Evolutionary conservation across 2,888 invertebrate genomes (phyloP).

Genomic region (Drosophila maculinotata): DNA sequence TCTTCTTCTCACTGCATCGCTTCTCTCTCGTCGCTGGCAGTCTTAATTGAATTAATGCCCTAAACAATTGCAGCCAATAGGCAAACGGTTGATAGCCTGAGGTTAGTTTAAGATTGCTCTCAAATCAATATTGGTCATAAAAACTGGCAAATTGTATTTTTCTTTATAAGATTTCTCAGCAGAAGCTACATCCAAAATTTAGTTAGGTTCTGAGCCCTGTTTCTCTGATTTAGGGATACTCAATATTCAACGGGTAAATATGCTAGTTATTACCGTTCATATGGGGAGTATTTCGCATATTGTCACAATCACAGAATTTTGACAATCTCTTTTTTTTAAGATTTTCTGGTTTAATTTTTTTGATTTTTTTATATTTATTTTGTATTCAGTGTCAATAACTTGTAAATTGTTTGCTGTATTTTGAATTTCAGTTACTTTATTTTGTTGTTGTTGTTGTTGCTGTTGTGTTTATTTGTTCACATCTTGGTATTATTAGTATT

Average conservation of each 20-base stretch:
- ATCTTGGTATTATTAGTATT: conserved; percentile 34
- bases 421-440: conserved; percentile 48
- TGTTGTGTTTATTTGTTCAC: too few species aligned
- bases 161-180: too few species aligned
- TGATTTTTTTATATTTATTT: conserved; percentile 2
- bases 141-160: too few species aligned
- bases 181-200: too few species aligned
- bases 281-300: background rate
- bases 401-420: conserved; percentile 55
- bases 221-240: too few species aligned
- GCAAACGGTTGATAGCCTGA: conserved; percentile 5
- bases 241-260: too few species aligned
- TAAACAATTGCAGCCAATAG: conserved; percentile 28
- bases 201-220: too few species aligned
- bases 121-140: too few species aligned
- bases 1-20: conserved; percentile 8
- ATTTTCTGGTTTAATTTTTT: conserved; percentile 11
- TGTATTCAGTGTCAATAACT: conserved; percentile 73
- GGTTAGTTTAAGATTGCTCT: too few species aligned
- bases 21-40: background rate
- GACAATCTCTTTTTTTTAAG: background rate
- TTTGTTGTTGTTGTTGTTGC: conserved; percentile 5
- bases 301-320: conserved; percentile 12
- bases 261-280: too few species aligned
- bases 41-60: conserved; percentile 29